Evolutionary conservation across 2,113 vertebrate genomes (phyloP).

Genomic region (Urocolius indicus): DNA sequence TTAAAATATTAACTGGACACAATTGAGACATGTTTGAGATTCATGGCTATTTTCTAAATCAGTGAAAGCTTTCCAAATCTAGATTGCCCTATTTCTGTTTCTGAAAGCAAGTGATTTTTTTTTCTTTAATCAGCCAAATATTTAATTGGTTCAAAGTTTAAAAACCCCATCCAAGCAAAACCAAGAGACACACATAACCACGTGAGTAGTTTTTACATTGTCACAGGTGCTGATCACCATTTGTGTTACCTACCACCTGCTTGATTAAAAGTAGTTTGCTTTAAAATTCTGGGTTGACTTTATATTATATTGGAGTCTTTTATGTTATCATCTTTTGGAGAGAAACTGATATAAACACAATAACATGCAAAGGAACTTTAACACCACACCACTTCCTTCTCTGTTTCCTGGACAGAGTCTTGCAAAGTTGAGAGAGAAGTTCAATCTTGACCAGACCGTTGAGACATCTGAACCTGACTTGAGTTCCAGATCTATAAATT

Average conservation of each 20-base stretch:
- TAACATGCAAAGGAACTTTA: not conserved
- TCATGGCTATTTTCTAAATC: not conserved
- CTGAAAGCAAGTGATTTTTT: not conserved
- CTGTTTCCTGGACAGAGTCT: constrained; percentile 79
- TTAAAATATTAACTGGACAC: not conserved
- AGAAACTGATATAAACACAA: not conserved
- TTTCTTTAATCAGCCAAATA: not conserved
- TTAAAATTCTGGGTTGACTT: not conserved
- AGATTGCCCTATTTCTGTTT: not conserved
- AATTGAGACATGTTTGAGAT: not conserved
- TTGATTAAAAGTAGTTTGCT: not conserved
- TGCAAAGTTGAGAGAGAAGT: constrained; percentile 82
- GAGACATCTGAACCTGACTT: constrained; percentile 76
- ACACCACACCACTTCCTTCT: not conserved
- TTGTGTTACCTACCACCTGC: not conserved
- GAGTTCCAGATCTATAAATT: constrained; percentile 65
- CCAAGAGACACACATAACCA: not conserved
- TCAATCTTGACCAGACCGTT: constrained; percentile 71
- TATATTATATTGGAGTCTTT: not conserved
- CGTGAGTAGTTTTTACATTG: not conserved
- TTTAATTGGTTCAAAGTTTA: not conserved
- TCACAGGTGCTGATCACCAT: not conserved
- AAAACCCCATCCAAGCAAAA: not conserved
- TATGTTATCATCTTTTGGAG: not conserved
- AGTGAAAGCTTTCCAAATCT: not conserved